Percentiles rank a stretch among this genome's conserved stretches.
phyloP scores from a whole-genome alignment of 2,888 invertebrate genomes.

The Agriopis leucophaearia region DNA sequence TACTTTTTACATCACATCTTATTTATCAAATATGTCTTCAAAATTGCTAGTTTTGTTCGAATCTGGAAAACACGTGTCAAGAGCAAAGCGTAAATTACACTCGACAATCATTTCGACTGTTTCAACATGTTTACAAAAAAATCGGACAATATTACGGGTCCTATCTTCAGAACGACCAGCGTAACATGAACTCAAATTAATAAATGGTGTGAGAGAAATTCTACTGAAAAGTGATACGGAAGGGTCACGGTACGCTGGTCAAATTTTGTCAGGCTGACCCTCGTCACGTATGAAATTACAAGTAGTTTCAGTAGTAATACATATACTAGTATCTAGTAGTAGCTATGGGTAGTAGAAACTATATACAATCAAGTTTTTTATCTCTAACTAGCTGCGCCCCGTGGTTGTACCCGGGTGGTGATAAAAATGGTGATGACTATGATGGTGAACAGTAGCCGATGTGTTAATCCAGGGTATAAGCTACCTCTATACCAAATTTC shows the following conservation, averaged over 20 bases:
- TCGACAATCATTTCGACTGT: conserved; percentile 33
- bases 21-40: no score
- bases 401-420: no score
- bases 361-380: conserved; percentile 1
- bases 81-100: conserved; percentile 22
- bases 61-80: conserved; percentile 13
- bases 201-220: conserved; percentile 30
- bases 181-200: conserved; percentile 40
- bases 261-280: conserved; percentile 46
- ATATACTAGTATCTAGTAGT: conserved; percentile 23
- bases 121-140: conserved; percentile 40
- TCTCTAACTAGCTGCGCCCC: no score
- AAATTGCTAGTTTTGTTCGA: conserved; percentile 7
- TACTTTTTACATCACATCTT: no score
- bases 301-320: conserved; percentile 44
- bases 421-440: no score
- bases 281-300: conserved; percentile 51
- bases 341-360: conserved; percentile 14
- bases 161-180: conserved; percentile 35
- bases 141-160: conserved; percentile 31
- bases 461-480: no score
- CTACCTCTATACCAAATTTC: no score
- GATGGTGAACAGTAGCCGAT: no score
- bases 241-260: conserved; percentile 43
- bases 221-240: conserved; percentile 14